A percentile compares a stretch with the other conserved stretches of the same genome.
These are phyloP conservation scores for Crax fasciolata DNA, from an alignment of 2,797 vertebrate species.

Conservation along the genomic window DNA sequence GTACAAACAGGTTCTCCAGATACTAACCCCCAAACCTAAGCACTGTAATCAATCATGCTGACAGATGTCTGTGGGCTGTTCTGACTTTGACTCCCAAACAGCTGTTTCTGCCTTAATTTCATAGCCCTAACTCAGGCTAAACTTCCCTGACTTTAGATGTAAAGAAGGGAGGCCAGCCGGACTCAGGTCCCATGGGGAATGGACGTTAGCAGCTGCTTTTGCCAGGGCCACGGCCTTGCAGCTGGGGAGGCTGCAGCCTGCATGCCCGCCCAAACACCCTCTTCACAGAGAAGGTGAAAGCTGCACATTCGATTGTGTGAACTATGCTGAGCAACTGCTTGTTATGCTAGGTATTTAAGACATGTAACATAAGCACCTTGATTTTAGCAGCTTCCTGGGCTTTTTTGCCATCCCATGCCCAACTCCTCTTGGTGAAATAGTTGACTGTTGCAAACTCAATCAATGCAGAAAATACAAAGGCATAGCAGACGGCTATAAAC, in stretches of 20 bases:
- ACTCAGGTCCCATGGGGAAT: neutral
- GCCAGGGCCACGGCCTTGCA: neutral
- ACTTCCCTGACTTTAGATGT: neutral
- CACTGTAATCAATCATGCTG: neutral
- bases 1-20: neutral
- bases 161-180: neutral
- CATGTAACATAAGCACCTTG: slow-evolving; percentile 83
- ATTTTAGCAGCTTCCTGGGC: slow-evolving; percentile 94
- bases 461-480: slow-evolving; percentile 96
- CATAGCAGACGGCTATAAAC: slow-evolving; percentile 98
- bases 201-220: neutral
- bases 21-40: neutral
- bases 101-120: neutral
- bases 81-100: neutral
- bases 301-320: neutral
- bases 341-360: slow-evolving; percentile 6
- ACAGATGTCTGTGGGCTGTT: neutral
- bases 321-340: neutral
- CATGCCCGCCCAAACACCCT: neutral
- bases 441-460: slow-evolving; percentile 98
- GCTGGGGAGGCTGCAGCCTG: neutral
- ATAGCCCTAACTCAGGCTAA: neutral
- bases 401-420: slow-evolving; percentile 99
- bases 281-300: neutral
- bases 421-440: slow-evolving; percentile 98